Base-by-base conservation (phyloP, 1,140 invertebrate species). In the Achroia grisella region DNA sequence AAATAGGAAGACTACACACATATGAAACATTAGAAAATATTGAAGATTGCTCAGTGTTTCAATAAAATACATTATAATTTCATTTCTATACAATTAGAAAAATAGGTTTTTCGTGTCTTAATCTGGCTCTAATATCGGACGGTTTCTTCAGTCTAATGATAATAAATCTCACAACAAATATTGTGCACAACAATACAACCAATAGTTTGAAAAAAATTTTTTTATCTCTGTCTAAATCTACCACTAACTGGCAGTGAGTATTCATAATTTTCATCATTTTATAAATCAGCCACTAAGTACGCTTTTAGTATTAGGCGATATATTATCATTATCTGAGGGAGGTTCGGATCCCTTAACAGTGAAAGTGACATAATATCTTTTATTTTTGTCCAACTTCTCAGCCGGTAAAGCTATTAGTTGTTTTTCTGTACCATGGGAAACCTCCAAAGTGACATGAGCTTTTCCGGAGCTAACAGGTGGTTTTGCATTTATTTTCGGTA, bases 291-390 rank as follows among this genome's bases (percentile, higher is more conserved):
- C 67, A 61, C 61, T 69, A 56, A 52, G 51, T 11, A 66, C 57
- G 39, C 64, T 56, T 45, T 74, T 72, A n/a, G 51, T 52, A 50
- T 59, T 68, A 2, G 70, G 64, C 4, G 70, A 62, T 32, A 62
- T 54, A 33, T 79, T 84, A 39, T 86, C 79, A 49, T 77, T 85
- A 40, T 87, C 86, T 0, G 86, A 87, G 10, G 84, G 66, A 4
- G 76, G 71, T 48, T 87, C 84, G 3, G 86, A 87, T 27, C 92
- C 93, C 72, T 93, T 94, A 10, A 96, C 93, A 9, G 94, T 95
- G 64, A 97, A 95, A 11, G 94, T 95, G 37, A 97, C 94, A 70
- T 94, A 95, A 77, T 96, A 96, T 64, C 93, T 89, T 82, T 95
- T 97, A 65, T 93, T 95, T 66, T 92, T 93, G 72, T 96, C 93